Conservation (phyloP, 2,113 vertebrate genomes). For the Oncorhynchus gorbuscha region DNA sequence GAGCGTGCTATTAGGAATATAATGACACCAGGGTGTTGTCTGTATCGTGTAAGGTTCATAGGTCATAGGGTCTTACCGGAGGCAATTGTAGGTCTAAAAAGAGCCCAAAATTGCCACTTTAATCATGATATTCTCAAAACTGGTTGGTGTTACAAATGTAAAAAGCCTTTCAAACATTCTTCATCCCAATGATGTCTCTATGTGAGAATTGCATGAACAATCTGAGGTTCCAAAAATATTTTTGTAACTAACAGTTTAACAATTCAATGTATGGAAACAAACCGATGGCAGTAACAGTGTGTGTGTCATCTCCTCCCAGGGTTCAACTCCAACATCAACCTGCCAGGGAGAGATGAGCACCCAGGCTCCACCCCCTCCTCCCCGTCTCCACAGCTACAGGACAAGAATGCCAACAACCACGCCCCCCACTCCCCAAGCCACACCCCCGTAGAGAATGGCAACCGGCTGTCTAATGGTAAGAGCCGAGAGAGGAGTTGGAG, state of each 20-base stretch:
- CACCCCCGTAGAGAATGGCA: constrained; percentile 88
- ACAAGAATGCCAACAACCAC: constrained; percentile 93
- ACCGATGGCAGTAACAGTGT: background rate
- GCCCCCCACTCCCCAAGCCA: constrained; percentile 73
- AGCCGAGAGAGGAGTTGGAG: background rate
- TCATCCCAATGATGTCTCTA: no score
- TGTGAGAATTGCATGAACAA: no score
- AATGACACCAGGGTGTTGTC: no score
- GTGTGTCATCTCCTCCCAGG: constrained; percentile 62
- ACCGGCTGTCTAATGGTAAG: constrained; percentile 89
- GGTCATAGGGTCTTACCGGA: no score
- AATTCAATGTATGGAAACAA: background rate
- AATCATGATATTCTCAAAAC: no score
- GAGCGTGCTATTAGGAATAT: no score
- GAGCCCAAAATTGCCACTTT: no score
- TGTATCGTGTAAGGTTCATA: no score
- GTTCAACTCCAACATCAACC: constrained; percentile 90
- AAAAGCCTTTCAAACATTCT: no score
- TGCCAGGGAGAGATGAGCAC: constrained; percentile 79
- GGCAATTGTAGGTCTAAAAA: no score
- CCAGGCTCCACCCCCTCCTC: constrained; percentile 73
- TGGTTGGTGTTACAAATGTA: no score
- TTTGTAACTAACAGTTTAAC: background rate
- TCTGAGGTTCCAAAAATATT: no score
- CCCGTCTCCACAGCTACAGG: constrained; percentile 79